Evolutionary conservation across 2,888 invertebrate genomes (phyloP).

Genomic region (Leptinotarsa tumamoca): DNA sequence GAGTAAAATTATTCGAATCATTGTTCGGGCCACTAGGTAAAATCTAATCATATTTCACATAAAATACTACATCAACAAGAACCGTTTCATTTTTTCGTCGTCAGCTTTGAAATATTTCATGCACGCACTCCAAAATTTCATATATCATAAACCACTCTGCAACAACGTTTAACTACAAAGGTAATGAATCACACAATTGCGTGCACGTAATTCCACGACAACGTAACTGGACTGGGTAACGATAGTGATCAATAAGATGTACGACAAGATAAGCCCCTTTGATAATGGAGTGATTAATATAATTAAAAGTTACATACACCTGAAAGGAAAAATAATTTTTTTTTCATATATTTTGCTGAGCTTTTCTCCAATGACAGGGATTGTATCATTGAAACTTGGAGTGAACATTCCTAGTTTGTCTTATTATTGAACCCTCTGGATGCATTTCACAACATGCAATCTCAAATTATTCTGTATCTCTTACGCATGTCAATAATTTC

Average conservation of each 20-base stretch:
- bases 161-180: slow-evolving; percentile 6
- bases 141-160: background rate
- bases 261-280: slow-evolving; percentile 5
- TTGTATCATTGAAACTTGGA: too few species aligned
- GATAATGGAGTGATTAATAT: slow-evolving; percentile 15
- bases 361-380: too few species aligned
- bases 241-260: slow-evolving; percentile 32
- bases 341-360: too few species aligned
- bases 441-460: too few species aligned
- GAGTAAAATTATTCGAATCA: too few species aligned
- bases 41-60: too few species aligned
- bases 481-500: too few species aligned
- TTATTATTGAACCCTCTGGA: too few species aligned
- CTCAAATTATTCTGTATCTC: too few species aligned
- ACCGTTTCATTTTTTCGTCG: background rate
- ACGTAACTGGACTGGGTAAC: slow-evolving; percentile 31
- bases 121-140: background rate
- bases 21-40: too few species aligned
- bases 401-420: too few species aligned
- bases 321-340: background rate
- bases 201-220: slow-evolving; percentile 19
- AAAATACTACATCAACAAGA: background rate
- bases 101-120: background rate
- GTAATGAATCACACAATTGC: slow-evolving; percentile 12
- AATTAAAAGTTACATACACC: slow-evolving; percentile 3